Conservation (phyloP, 2,113 vertebrate species). For the Odocoileus hemionus region DNA sequence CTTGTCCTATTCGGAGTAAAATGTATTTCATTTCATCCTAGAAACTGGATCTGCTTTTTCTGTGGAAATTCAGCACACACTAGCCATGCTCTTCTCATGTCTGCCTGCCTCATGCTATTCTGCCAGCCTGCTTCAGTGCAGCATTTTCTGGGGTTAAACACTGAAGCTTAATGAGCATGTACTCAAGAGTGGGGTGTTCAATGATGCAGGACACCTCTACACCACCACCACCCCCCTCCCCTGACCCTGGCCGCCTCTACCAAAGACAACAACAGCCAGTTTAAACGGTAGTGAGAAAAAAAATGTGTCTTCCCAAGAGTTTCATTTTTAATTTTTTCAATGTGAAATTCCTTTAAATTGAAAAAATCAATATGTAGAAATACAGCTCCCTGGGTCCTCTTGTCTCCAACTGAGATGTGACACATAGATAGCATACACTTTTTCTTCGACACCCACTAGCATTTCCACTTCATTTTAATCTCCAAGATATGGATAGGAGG, state of each 20-base stretch:
- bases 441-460: constrained; percentile 55
- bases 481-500: constrained; percentile 42
- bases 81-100: not conserved
- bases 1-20: not conserved
- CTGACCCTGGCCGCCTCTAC: accelerated
- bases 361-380: not conserved
- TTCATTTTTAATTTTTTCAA: constrained; percentile 33
- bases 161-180: not conserved
- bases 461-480: constrained; percentile 48
- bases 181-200: not conserved
- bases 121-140: constrained; percentile 35
- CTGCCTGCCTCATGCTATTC: not conserved
- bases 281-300: not conserved
- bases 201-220: not conserved
- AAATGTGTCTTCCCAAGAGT: constrained; percentile 18
- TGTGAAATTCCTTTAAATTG: not conserved
- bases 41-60: not conserved
- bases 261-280: not conserved
- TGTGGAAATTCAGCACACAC: not conserved
- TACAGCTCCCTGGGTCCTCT: not conserved
- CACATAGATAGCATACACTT: not conserved
- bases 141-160: constrained; percentile 34
- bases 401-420: constrained; percentile 34
- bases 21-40: not conserved
- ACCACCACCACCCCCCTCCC: not conserved